Base-by-base conservation (phyloP, 2,888 invertebrate species). In the Caenorhabditis wallacei region DNA sequence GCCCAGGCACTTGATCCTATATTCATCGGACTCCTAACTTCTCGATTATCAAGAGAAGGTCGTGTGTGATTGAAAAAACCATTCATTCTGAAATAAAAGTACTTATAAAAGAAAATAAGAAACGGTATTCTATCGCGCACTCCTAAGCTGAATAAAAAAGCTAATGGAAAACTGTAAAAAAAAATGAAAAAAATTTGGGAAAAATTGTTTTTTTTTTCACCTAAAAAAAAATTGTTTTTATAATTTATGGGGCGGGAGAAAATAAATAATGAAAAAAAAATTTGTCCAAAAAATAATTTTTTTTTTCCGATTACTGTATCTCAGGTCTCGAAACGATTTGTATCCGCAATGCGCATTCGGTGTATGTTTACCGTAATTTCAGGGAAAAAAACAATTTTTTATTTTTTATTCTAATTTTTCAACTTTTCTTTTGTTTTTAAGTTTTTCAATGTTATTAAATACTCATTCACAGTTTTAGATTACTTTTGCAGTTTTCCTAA, bases 21-120 rank as follows among this genome's bases (percentile, higher is more conserved):
- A 72, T 48, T 61, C 8, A 70, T 35, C 10, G 11, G 61, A 20
- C 26, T 26, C 18, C 20, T 26, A 20, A 13, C 13, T 54, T 18
- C 18, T 20, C 35, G 57, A 10, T 40, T 16, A 8, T 11, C 18
- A 18, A 11, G 16, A 24, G 43, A 18, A 1, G 48, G 10, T 20
- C 59, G 57, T 20, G 59, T 13, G 40, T 24, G 30, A 48, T 57
- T 66, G 16, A 37, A 18, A 20, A 66, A 37, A 57, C 59, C 64
- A 26, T 59, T 59, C 75, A 76, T 76, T 53, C 75, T 76, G 53
- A 10, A 76, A n/a, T n/a, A n/a, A n/a, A n/a, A n/a, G n/a, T n/a
- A n/a, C n/a, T n/a, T n/a, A n/a, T n/a, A n/a, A n/a, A n/a, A n/a
- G n/a, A n/a, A n/a, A n/a, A n/a, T n/a, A n/a, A n/a, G n/a, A n/a